These are phyloP conservation scores for Sebastes schlegelii DNA, from an alignment of 2,113 vertebrate species.

Conservation along the genomic window DNA sequence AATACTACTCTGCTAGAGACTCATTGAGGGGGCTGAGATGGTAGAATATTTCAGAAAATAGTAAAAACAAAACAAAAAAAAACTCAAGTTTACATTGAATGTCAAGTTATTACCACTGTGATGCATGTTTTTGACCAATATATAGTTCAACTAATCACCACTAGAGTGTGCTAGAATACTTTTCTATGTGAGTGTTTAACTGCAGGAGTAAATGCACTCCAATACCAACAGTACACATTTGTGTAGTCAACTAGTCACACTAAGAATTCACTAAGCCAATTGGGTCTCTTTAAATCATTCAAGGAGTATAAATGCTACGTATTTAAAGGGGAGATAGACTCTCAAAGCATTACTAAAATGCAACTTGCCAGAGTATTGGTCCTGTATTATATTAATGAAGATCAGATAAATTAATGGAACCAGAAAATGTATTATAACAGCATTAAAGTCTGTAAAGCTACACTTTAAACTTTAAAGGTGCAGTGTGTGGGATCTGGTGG, in stretches of 20 bases:
- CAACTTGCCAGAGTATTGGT: not conserved
- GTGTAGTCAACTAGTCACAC: not conserved
- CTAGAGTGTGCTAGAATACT: conserved; percentile 22
- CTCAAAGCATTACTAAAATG: too few species aligned
- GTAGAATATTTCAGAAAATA: not conserved
- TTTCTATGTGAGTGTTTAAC: not conserved
- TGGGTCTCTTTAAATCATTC: not conserved
- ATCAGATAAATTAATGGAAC: not conserved
- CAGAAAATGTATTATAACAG: not conserved
- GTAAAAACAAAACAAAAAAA: not conserved
- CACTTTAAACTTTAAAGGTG: not conserved
- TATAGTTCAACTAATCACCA: conserved; percentile 24
- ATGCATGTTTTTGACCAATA: not conserved
- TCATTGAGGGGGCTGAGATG: not conserved
- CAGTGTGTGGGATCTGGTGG: too few species aligned
- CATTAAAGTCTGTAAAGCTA: not conserved
- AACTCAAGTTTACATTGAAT: not conserved
- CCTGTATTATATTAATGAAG: not conserved
- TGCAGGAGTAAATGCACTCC: not conserved
- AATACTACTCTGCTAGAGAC: not conserved
- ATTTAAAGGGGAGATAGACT: not conserved
- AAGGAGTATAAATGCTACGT: not conserved
- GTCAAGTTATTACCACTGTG: not conserved
- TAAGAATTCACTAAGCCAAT: not conserved
- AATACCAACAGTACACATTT: not conserved